Evolutionary conservation across 2,888 invertebrate species (phyloP).

Genomic region (Apodemia zela): DNA sequence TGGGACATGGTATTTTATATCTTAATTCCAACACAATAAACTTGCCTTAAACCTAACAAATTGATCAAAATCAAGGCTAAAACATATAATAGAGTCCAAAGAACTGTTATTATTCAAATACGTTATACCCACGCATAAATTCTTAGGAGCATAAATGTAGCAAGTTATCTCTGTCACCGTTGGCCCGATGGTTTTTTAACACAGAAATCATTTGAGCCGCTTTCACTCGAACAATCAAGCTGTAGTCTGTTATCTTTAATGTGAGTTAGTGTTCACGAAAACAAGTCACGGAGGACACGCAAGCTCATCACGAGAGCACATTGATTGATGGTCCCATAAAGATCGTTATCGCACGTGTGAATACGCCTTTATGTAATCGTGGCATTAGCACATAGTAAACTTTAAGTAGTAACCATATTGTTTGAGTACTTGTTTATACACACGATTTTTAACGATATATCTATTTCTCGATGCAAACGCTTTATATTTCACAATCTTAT

Average conservation of each 20-base stretch:
- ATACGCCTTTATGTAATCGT: constrained; percentile 16
- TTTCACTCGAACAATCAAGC: constrained; percentile 70
- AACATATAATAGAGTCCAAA: constrained; percentile 2
- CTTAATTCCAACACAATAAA: too few relatives aligned
- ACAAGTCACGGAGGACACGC: constrained; percentile 55
- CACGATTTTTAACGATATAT: background rate
- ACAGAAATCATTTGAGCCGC: constrained; percentile 60
- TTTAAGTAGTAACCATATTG: background rate
- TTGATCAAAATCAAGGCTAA: background rate
- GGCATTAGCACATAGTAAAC: constrained; percentile 7
- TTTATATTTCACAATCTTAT: background rate
- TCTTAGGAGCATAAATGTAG: background rate
- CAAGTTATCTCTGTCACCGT: constrained; percentile 35
- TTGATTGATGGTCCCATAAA: constrained; percentile 26
- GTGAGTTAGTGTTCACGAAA: constrained; percentile 43
- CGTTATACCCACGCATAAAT: constrained; percentile 3
- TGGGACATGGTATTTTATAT: too few relatives aligned
- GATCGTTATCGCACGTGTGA: constrained; percentile 24
- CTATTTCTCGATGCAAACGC: background rate
- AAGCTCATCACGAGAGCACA: constrained; percentile 23
- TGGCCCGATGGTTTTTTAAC: constrained; percentile 48
- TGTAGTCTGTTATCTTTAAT: constrained; percentile 38
- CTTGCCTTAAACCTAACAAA: background rate
- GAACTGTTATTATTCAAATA: background rate
- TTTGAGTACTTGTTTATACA: background rate